Percentiles rank a stretch among this genome's conserved stretches.
Conservation (phyloP, 2,113 vertebrate species). For the Globicephala melas region DNA sequence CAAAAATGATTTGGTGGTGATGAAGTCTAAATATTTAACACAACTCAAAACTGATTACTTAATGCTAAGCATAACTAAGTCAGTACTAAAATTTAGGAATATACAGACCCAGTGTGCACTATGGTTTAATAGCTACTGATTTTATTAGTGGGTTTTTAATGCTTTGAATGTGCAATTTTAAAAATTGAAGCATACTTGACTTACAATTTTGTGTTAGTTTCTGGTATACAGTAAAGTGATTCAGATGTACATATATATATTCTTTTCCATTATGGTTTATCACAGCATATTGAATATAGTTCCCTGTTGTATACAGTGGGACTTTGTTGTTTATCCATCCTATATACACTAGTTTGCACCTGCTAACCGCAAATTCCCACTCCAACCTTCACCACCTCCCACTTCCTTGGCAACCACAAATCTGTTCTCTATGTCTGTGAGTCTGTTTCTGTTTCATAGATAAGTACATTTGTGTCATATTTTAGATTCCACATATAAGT, state of each 20-base stretch:
- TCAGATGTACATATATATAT: too few species aligned
- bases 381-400: neutral
- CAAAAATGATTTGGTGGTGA: neutral
- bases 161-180: neutral
- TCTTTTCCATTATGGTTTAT: too few species aligned
- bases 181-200: neutral
- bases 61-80: neutral
- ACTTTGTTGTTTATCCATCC: neutral
- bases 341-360: neutral
- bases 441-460: neutral
- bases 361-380: neutral
- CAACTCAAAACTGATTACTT: neutral
- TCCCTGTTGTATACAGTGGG: too few species aligned
- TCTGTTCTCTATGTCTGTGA: neutral
- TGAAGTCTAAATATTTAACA: constrained; percentile 27
- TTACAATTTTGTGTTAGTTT: neutral
- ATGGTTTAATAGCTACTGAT: neutral
- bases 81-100: neutral
- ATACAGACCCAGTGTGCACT: neutral
- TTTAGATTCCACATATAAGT: neutral
- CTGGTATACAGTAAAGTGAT: neutral
- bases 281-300: too few species aligned
- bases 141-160: neutral
- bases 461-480: neutral
- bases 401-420: neutral